Conservation (phyloP, 2,888 invertebrate species). For the Prenolepis imparis region DNA sequence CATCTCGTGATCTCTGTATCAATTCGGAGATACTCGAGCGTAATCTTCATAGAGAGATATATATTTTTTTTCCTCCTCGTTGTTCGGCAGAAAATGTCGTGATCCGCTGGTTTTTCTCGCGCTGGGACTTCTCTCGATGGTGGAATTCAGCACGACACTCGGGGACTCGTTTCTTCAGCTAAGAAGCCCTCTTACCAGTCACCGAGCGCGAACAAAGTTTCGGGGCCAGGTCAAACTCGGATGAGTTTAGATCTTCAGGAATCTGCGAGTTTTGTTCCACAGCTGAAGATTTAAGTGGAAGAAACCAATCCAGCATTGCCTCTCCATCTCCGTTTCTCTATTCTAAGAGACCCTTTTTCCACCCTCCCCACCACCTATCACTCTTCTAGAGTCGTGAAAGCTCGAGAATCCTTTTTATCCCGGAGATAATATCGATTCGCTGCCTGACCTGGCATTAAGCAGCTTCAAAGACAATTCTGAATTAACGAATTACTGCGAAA, state of each 20-base stretch:
- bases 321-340: not conserved
- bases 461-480: slow-evolving; percentile 51
- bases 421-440: slow-evolving; percentile 46
- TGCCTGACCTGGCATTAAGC: slow-evolving; percentile 37
- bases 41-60: slow-evolving; percentile 35
- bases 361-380: not conserved
- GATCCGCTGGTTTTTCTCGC: slow-evolving; percentile 34
- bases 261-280: slow-evolving; percentile 63
- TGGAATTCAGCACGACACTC: slow-evolving; percentile 34
- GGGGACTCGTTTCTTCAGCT: slow-evolving; percentile 38
- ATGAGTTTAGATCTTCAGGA: slow-evolving; percentile 56
- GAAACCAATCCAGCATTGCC: slow-evolving; percentile 62
- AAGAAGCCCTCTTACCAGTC: slow-evolving; percentile 44
- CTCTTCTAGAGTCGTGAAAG: not conserved
- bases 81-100: slow-evolving; percentile 8
- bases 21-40: not conserved
- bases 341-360: slow-evolving; percentile 4
- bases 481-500: slow-evolving; percentile 42
- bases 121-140: not conserved
- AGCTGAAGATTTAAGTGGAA: slow-evolving; percentile 63
- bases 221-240: slow-evolving; percentile 58
- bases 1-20: slow-evolving; percentile 36
- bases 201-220: slow-evolving; percentile 61
- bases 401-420: slow-evolving; percentile 43
- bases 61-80: not conserved